Base-by-base conservation (phyloP, 1,140 invertebrate genomes). In the Drosophila teissieri region DNA sequence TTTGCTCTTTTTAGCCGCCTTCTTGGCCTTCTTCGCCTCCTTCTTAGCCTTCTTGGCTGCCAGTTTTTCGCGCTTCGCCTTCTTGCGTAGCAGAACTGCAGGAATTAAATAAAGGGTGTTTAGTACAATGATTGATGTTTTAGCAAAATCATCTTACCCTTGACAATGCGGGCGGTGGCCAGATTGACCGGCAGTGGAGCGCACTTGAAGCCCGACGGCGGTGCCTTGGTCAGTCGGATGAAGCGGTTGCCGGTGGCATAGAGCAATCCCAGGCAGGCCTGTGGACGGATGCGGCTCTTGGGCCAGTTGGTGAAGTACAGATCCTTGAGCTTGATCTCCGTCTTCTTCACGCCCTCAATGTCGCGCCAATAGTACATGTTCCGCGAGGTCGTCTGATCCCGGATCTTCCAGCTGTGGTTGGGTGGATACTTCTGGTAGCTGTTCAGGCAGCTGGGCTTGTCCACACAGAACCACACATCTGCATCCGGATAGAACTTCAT, bases 261-360 rank as follows among this genome's bases (percentile, higher is more conserved):
- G n/a, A 89, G 69, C 73, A 89, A 49, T 2, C 85, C 85, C 45
- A 89, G 55, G 22, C 84, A 89, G 15, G 84, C 84, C 37, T 89
- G 85, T 1, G 68, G 44, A 2, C 84, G 84, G 27, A 89, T 89
- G 19, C 84, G 69, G 3, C 27, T 34, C 15, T 73, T 80, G 12
- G 77, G 84, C 65, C 64, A 68, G 4, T 70, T 31, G 0, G 46
- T 19, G n/a, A 89, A 84, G n/a, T 89, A 84, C 11, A 89, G 52
- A 45, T 89, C 85, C 7, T 68, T 37, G 5, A 34, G 49, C 42
- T 62, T 65, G 2, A 89, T 48, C 6, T 90, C 53, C 10, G 36
- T 0, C 62, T 49, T 51, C 37, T 89, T 89, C 1, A 36, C 11
- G 3, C 84, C 84, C 4, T 80, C 77, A 0, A 51, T 19, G 39